Conservation (phyloP, 2,113 vertebrate species). For the Ibidorhyncha struthersii region DNA sequence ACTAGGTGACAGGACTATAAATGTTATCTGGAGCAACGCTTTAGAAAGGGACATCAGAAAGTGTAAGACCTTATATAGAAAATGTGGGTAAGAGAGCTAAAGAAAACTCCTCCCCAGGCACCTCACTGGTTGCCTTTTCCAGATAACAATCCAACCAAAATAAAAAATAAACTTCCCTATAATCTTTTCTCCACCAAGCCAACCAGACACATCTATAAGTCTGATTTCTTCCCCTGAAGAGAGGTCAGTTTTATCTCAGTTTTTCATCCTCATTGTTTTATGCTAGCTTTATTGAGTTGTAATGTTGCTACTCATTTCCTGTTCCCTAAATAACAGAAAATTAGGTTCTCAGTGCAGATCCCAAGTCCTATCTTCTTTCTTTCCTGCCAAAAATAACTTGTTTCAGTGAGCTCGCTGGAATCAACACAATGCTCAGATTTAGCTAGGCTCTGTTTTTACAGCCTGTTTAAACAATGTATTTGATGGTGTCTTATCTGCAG, state of each 20-base stretch:
- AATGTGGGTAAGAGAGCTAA: not conserved
- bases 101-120: not conserved
- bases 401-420: not conserved
- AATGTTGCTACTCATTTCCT: not conserved
- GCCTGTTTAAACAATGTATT: not conserved
- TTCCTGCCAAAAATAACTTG: constrained; percentile 19
- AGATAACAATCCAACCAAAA: not conserved
- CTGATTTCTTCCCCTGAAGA: not conserved
- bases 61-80: not conserved
- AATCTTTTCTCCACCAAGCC: not conserved
- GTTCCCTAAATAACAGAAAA: constrained; percentile 6
- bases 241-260: not conserved
- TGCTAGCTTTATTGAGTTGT: not conserved
- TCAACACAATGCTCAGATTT: not conserved
- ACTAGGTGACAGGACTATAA: not conserved
- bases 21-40: not conserved
- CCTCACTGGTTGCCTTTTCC: not conserved
- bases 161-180: not conserved
- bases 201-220: not conserved
- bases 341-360: not conserved
- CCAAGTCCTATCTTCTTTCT: not conserved
- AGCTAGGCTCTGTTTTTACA: constrained; percentile 1
- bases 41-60: not conserved
- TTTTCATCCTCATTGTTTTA: not conserved
- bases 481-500: not conserved